These are phyloP conservation scores for Gopherus evgoodei DNA, from an alignment of 2,113 vertebrate species.

Conservation along the genomic window DNA sequence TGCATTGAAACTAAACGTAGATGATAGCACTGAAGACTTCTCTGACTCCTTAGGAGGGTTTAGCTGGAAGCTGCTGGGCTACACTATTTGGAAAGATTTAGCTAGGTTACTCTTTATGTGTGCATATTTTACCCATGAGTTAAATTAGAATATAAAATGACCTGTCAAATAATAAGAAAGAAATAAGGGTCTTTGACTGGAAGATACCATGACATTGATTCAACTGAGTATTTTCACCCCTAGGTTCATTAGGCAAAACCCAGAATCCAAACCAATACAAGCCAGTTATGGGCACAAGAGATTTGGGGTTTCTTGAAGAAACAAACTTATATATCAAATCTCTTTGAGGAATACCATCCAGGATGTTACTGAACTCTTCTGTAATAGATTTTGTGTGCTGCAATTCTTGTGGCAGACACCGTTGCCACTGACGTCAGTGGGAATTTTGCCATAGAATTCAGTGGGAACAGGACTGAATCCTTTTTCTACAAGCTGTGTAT, in stretches of 20 bases:
- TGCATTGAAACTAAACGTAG: not conserved
- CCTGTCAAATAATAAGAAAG: not conserved
- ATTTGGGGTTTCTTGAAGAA: not conserved
- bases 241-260: not conserved
- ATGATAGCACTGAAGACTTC: not conserved
- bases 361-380: not conserved
- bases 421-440: not conserved
- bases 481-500: not conserved
- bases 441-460: not conserved
- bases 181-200: slow-evolving; percentile 24
- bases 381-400: not conserved
- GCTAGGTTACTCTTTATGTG: slow-evolving; percentile 2
- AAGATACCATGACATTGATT: not conserved
- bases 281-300: not conserved
- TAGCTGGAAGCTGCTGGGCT: not conserved
- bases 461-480: too few relatives aligned
- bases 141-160: slow-evolving; percentile 1
- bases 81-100: not conserved
- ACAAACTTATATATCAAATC: not conserved
- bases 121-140: slow-evolving; percentile 18
- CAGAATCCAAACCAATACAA: slow-evolving; percentile 18
- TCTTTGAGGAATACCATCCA: not conserved
- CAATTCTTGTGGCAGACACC: not conserved
- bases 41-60: not conserved
- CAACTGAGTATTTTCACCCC: not conserved